Percentiles rank a stretch among this genome's conserved stretches.
These are phyloP conservation scores for Patella depressa DNA, from an alignment of 2,888 invertebrate species.

Conservation along the genomic window DNA sequence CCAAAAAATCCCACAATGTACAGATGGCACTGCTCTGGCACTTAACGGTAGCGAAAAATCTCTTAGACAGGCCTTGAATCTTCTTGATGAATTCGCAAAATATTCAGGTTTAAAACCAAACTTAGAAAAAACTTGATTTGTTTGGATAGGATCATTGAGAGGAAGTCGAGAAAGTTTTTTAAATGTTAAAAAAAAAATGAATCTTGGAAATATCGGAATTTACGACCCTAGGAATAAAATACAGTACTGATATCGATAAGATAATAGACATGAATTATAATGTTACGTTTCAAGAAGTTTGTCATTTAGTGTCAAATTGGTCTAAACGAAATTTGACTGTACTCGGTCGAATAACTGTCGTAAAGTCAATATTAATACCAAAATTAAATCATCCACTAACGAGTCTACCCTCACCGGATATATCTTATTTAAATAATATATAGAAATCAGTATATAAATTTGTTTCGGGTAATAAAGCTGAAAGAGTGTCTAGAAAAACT, in stretches of 20 bases:
- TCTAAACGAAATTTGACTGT: not conserved
- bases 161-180: too few species aligned
- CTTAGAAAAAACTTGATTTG: not conserved
- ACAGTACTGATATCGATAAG: not conserved
- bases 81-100: slow-evolving; percentile 3
- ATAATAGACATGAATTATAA: not conserved
- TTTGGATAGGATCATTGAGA: not conserved
- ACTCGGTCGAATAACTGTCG: not conserved
- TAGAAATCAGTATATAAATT: too few species aligned
- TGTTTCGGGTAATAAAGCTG: too few species aligned
- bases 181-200: too few species aligned
- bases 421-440: too few species aligned
- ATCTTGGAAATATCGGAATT: too few species aligned
- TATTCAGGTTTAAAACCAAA: slow-evolving; percentile 2
- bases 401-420: too few species aligned
- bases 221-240: not conserved
- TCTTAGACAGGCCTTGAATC: not conserved
- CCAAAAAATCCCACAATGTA: not conserved
- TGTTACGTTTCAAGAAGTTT: not conserved
- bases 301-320: not conserved
- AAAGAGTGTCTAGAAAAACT: too few species aligned
- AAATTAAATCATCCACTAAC: too few species aligned
- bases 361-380: too few species aligned
- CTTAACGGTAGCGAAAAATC: not conserved
- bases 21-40: not conserved